Percentiles rank a stretch among this genome's conserved stretches.
Evolutionary conservation across 2,888 invertebrate genomes (phyloP).

Genomic region (Plagodis pulveraria): DNA sequence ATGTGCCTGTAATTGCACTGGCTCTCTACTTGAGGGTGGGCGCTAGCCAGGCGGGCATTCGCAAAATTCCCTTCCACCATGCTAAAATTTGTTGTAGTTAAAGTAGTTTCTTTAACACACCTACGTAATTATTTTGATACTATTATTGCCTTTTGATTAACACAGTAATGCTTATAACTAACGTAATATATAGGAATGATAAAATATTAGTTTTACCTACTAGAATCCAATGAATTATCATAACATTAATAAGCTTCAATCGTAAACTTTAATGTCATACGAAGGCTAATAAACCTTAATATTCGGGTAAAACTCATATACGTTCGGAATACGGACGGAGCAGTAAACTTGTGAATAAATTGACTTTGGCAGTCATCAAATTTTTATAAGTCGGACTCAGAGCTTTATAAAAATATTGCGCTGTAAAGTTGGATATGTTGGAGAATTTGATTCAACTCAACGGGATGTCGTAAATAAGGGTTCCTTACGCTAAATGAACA

Average conservation of each 20-base stretch:
- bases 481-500: too few species aligned
- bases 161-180: too few species aligned
- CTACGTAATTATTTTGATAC: too few species aligned
- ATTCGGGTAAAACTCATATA: conserved; percentile 17
- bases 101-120: too few species aligned
- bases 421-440: not conserved
- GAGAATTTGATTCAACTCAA: not conserved
- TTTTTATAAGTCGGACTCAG: conserved; percentile 8
- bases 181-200: too few species aligned
- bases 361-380: conserved; percentile 17
- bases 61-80: too few species aligned
- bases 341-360: conserved; percentile 23
- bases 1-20: too few species aligned
- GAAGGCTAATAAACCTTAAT: conserved; percentile 11
- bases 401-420: conserved; percentile 4
- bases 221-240: not conserved
- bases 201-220: not conserved
- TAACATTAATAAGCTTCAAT: conserved; percentile 1
- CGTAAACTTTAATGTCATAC: conserved; percentile 5
- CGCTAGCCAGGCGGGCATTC: too few species aligned
- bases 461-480: not conserved
- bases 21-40: too few species aligned
- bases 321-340: conserved; percentile 17
- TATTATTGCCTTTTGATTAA: too few species aligned
- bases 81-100: too few species aligned